phyloP scores from a whole-genome alignment of 2,113 vertebrate species.

The Pelmatolapia mariae region DNA sequence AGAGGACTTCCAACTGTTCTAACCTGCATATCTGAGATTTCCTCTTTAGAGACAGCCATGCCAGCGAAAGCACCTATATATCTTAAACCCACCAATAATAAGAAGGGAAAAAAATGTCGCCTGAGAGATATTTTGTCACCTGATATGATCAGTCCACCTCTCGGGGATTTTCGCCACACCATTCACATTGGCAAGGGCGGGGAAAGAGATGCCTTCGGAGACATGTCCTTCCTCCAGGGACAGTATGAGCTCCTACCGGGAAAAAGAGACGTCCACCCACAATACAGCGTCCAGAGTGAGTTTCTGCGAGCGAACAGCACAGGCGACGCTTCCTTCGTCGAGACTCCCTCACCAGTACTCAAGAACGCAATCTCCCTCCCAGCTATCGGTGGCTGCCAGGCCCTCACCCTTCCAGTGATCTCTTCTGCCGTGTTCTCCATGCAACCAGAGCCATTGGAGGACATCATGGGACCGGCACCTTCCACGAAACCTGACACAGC shows the following conservation, averaged over 20 bases:
- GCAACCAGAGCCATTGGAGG: constrained; percentile 77
- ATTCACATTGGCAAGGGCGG: constrained; percentile 96
- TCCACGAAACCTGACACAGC: constrained; percentile 18
- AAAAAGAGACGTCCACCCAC: constrained; percentile 72
- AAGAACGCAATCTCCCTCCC: constrained; percentile 99
- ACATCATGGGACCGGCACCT: constrained; percentile 59
- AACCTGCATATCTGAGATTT: constrained; percentile 18
- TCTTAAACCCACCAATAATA: constrained; percentile 88
- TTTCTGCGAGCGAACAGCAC: constrained; percentile 91
- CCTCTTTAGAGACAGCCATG: constrained; percentile 71
- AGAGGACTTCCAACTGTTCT: constrained; percentile 2
- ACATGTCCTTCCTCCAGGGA: constrained; percentile 97
- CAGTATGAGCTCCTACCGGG: constrained; percentile 93
- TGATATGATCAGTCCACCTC: constrained; percentile 96
- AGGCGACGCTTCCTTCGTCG: constrained; percentile 84
- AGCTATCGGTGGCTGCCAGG: constrained; percentile 91
- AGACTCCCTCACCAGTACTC: constrained; percentile 93
- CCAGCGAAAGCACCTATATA: constrained; percentile 98
- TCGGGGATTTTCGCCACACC: constrained; percentile 97
- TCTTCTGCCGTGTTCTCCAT: constrained; percentile 81
- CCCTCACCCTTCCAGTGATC: constrained; percentile 85
- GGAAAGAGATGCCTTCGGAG: constrained; percentile 90
- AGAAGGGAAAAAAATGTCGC: constrained; percentile 97
- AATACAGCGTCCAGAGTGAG: constrained; percentile 78
- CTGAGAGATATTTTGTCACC: constrained; percentile 94